A percentile compares a stretch with the other conserved stretches of the same genome.
phyloP scores from a whole-genome alignment of 2,888 invertebrate genomes.

The Melangyna quadrimaculata region DNA sequence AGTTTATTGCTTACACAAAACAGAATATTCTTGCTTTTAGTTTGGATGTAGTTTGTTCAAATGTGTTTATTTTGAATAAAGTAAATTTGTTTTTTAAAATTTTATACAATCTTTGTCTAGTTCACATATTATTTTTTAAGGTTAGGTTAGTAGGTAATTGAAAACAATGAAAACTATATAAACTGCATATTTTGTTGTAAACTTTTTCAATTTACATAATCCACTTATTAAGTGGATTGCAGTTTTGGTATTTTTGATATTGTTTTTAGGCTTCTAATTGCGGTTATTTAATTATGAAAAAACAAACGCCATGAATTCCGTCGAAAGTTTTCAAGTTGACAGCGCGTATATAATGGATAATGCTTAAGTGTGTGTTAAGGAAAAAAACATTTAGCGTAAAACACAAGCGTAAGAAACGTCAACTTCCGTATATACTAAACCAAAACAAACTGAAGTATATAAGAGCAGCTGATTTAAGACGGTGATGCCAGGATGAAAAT shows the following conservation, averaged over 20 bases:
- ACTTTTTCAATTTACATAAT: not conserved
- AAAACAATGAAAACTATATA: constrained; percentile 14
- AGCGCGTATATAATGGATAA: constrained; percentile 7
- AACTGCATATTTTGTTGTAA: not conserved
- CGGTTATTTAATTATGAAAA: constrained; percentile 36
- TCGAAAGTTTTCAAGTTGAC: constrained; percentile 53
- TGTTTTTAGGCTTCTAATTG: not conserved
- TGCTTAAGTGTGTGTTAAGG: constrained; percentile 12
- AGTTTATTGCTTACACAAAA: not conserved
- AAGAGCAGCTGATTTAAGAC: constrained; percentile 39
- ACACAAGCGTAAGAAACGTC: constrained; percentile 14
- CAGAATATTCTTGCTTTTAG: not conserved
- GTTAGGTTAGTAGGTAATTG: constrained; percentile 57
- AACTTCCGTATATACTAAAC: constrained; percentile 32
- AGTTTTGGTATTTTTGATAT: not conserved
- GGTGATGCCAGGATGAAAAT: constrained; percentile 9
- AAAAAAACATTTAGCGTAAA: not conserved
- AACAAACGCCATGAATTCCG: constrained; percentile 51
- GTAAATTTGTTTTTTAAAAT: constrained; percentile 3
- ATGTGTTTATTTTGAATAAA: not conserved
- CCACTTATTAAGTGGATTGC: not conserved
- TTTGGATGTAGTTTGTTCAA: not conserved
- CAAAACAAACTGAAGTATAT: constrained; percentile 53
- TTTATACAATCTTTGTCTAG: constrained; percentile 11
- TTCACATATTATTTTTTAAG: constrained; percentile 59